A percentile compares a stretch with the other conserved stretches of the same genome.
phyloP scores from a whole-genome alignment of 2,113 vertebrate genomes.

The Sander lucioperca region DNA sequence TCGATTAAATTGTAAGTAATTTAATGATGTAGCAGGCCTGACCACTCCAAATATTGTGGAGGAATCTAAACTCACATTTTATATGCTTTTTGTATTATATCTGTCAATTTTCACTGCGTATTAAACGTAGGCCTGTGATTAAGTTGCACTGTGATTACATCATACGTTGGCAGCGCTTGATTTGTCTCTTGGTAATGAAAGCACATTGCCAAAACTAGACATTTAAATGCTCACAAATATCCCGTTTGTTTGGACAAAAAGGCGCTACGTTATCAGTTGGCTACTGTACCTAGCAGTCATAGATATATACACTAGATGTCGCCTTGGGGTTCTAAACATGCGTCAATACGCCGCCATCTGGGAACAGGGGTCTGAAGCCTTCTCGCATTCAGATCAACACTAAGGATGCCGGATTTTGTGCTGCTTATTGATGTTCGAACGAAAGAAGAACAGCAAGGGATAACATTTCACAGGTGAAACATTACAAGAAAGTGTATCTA shows the following conservation, averaged over 20 bases:
- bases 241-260: neutral
- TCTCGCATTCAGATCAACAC: too few species aligned
- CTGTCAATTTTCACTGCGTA: neutral
- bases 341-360: too few species aligned
- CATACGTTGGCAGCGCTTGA: neutral
- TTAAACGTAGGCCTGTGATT: too few species aligned
- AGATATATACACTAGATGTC: too few species aligned
- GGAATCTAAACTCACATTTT: neutral
- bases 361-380: too few species aligned
- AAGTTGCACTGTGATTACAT: neutral
- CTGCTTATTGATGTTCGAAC: too few species aligned
- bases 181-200: neutral
- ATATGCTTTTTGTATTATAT: neutral
- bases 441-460: too few species aligned
- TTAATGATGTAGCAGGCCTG: neutral
- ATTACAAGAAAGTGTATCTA: too few species aligned
- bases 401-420: too few species aligned
- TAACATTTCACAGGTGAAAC: too few species aligned
- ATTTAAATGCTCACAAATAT: neutral
- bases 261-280: neutral
- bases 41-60: neutral
- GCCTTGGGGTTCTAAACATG: too few species aligned
- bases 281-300: neutral
- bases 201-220: neutral
- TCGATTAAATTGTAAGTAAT: slow-evolving; percentile 5